Evolutionary conservation across 92 coral and sea anemone species (phyloP).

Genomic region (Palythoa grandiflora): DNA sequence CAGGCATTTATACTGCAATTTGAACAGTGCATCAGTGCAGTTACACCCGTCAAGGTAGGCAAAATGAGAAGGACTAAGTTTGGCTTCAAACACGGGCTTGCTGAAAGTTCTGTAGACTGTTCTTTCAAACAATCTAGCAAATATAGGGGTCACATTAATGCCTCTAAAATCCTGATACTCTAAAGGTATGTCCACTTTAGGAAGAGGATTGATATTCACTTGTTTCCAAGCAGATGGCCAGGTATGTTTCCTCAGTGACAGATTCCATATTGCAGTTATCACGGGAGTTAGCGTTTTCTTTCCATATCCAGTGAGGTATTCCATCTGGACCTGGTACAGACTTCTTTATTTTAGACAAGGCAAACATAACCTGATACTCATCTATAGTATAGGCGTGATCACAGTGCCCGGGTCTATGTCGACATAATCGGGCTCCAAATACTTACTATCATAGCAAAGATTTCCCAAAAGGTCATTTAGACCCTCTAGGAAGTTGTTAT

Average conservation of each 20-base stretch:
- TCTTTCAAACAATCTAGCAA: constrained; percentile 48
- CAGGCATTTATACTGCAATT: constrained; percentile 39
- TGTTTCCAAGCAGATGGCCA: constrained; percentile 64
- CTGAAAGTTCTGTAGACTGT: constrained; percentile 42
- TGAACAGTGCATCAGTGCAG: constrained; percentile 42
- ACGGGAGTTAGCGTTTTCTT: constrained; percentile 59
- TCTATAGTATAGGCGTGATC: constrained; percentile 35
- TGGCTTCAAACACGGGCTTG: constrained; percentile 16
- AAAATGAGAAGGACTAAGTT: no score
- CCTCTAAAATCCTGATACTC: no score
- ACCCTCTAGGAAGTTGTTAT: constrained; percentile 35
- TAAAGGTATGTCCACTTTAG: no score
- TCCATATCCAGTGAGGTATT: constrained; percentile 68
- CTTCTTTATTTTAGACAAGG: constrained; percentile 39
- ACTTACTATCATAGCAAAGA: constrained; percentile 39
- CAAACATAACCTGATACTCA: constrained; percentile 30
- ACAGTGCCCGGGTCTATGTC: constrained; percentile 34
- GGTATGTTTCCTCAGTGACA: constrained; percentile 47
- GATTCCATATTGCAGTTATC: constrained; percentile 49
- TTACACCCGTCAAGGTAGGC: constrained; percentile 12
- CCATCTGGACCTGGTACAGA: constrained; percentile 60
- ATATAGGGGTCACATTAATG: constrained; percentile 61
- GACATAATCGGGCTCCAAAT: constrained; percentile 12
- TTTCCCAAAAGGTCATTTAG: constrained; percentile 46
- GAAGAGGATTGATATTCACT: constrained; percentile 59